Evolutionary conservation across 2,888 invertebrate species (phyloP).

Genomic region (Lasioglossum malachurum): DNA sequence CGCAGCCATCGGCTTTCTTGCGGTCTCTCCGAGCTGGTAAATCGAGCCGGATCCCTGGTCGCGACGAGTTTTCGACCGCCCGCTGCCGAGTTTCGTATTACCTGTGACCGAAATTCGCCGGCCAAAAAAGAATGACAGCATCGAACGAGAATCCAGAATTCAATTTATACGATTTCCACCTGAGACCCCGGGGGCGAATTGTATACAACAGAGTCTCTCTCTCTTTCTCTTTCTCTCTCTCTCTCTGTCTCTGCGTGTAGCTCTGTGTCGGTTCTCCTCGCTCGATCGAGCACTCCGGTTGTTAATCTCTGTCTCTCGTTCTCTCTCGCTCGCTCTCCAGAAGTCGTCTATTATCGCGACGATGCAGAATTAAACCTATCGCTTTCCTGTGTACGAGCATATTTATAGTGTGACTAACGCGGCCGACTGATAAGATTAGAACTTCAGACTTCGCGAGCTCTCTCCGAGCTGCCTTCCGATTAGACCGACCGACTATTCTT

Average conservation of each 20-base stretch:
- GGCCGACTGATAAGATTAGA: conserved; percentile 68
- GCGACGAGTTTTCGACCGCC: conserved; percentile 54
- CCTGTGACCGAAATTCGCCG: conserved; percentile 63
- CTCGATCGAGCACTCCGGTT: not conserved
- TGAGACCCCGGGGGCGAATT: conserved; percentile 10
- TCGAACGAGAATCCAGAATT: conserved; percentile 33
- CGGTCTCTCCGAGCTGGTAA: conserved; percentile 69
- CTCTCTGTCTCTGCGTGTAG: not conserved
- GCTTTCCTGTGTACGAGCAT: conserved; percentile 53
- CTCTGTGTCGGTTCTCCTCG: not conserved
- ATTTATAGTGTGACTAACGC: conserved; percentile 68
- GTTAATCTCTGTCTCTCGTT: conserved; percentile 17
- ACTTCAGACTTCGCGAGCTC: conserved; percentile 50
- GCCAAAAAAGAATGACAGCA: conserved; percentile 44
- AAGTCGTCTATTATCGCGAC: conserved; percentile 39
- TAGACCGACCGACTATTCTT: conserved; percentile 24
- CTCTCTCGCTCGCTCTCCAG: conserved; percentile 5
- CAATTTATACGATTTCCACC: conserved; percentile 41
- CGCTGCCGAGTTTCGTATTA: conserved; percentile 60
- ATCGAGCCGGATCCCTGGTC: conserved; percentile 69
- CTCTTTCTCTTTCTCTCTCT: conserved; percentile 2
- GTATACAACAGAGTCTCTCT: not conserved
- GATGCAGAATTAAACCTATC: conserved; percentile 54
- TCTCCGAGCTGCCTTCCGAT: conserved; percentile 25
- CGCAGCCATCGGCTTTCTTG: conserved; percentile 67